Conservation (phyloP, 1,140 invertebrate genomes). For the Drosophila sulfurigaster region DNA sequence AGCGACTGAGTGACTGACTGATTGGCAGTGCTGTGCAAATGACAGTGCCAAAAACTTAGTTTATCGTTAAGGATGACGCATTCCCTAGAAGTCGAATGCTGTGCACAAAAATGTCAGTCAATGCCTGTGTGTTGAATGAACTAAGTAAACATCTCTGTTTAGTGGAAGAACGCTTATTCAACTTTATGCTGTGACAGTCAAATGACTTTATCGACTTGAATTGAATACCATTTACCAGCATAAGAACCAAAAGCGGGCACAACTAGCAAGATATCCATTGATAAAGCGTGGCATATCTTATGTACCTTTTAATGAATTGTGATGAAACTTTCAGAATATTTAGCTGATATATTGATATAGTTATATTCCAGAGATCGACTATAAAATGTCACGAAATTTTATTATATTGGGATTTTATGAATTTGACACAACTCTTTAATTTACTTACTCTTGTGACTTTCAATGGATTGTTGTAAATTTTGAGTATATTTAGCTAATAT, state of each 20-base stretch:
- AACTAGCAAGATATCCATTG: background rate
- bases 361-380: background rate
- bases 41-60: slow-evolving; percentile 20
- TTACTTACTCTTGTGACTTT: no score
- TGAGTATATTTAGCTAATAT: no score
- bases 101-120: slow-evolving; percentile 20
- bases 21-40: slow-evolving; percentile 6
- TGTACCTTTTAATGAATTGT: background rate
- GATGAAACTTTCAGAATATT: background rate
- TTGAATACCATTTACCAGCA: background rate
- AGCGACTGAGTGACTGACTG: background rate
- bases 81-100: background rate
- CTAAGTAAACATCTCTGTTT: slow-evolving; percentile 15
- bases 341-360: background rate
- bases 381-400: no score
- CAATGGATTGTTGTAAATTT: no score
- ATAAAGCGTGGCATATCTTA: background rate
- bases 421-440: no score
- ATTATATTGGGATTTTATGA: no score
- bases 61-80: slow-evolving; percentile 19
- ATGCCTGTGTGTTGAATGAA: slow-evolving; percentile 22
- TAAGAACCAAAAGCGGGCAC: background rate
- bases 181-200: slow-evolving; percentile 21
- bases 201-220: slow-evolving; percentile 32
- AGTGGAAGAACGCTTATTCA: background rate